phyloP scores from a whole-genome alignment of 2,888 invertebrate genomes.

The Chironomus riparius region DNA sequence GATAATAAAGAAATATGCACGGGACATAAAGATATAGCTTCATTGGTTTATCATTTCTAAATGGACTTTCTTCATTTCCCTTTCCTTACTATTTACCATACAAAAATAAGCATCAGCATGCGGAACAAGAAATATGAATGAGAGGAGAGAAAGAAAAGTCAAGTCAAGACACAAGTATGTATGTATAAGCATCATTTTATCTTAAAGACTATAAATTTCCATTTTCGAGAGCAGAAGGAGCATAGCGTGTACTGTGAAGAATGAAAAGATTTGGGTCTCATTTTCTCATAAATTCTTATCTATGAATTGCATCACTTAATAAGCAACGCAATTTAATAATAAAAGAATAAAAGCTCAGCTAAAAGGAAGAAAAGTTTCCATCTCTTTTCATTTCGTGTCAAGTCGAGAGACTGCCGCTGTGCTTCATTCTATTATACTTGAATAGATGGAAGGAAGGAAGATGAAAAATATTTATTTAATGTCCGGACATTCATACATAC shows the following conservation, averaged over 20 bases:
- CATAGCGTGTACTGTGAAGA: background rate
- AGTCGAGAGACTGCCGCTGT: background rate
- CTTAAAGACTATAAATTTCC: background rate
- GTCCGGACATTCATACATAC: background rate
- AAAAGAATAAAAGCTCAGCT: background rate
- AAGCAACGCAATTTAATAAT: background rate
- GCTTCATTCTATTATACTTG: no score
- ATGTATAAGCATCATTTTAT: background rate
- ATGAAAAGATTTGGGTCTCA: background rate
- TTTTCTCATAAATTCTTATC: background rate
- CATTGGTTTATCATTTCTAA: background rate
- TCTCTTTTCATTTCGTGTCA: background rate
- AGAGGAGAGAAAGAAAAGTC: background rate
- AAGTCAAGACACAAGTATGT: no score
- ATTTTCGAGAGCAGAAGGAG: background rate
- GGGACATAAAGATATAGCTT: background rate
- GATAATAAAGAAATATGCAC: slow-evolving; percentile 10
- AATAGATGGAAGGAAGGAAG: no score
- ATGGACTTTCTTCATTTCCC: slow-evolving; percentile 1
- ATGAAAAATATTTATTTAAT: background rate
- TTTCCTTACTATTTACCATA: background rate
- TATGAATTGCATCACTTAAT: slow-evolving; percentile 4
- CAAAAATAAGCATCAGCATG: background rate
- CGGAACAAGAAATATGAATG: background rate
- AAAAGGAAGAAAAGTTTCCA: background rate